Evolutionary conservation across 2,113 vertebrate species (phyloP).

Genomic region (Smithornis capensis): DNA sequence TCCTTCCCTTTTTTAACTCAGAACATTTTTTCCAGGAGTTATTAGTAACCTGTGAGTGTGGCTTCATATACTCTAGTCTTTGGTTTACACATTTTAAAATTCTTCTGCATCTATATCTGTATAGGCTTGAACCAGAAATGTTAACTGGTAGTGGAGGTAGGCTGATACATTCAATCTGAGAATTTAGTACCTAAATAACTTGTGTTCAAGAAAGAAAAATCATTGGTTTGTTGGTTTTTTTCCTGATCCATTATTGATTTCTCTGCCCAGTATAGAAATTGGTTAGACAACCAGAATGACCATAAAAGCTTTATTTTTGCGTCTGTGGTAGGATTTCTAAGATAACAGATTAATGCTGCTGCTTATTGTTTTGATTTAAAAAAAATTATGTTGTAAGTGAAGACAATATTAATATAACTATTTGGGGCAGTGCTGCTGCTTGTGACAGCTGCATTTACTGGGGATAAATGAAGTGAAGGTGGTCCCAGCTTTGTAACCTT

Average conservation of each 20-base stretch:
- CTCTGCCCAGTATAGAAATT: rapidly evolving
- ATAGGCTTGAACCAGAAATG: not conserved
- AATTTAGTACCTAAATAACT: not conserved
- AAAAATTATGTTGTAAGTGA: not conserved
- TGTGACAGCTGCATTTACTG: not conserved
- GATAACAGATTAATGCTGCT: not conserved
- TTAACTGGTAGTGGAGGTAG: not conserved
- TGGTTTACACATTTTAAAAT: not conserved
- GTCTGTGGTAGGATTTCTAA: not conserved
- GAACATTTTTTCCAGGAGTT: not conserved
- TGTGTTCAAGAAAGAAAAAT: not conserved
- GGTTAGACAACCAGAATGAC: not conserved
- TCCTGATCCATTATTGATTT: not conserved
- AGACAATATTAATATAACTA: not conserved
- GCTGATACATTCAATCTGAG: not conserved
- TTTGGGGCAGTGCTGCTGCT: not conserved
- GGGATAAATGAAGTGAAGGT: not conserved
- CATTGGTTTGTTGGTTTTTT: not conserved
- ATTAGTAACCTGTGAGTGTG: not conserved
- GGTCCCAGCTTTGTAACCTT: not conserved
- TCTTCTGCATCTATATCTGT: not conserved
- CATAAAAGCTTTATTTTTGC: not conserved
- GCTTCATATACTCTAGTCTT: not conserved
- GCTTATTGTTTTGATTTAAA: not conserved
- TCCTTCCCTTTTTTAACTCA: not conserved